A percentile compares a stretch with the other conserved stretches of the same genome.
Conservation (phyloP, 2,113 vertebrate species). For the Carassius gibelio region DNA sequence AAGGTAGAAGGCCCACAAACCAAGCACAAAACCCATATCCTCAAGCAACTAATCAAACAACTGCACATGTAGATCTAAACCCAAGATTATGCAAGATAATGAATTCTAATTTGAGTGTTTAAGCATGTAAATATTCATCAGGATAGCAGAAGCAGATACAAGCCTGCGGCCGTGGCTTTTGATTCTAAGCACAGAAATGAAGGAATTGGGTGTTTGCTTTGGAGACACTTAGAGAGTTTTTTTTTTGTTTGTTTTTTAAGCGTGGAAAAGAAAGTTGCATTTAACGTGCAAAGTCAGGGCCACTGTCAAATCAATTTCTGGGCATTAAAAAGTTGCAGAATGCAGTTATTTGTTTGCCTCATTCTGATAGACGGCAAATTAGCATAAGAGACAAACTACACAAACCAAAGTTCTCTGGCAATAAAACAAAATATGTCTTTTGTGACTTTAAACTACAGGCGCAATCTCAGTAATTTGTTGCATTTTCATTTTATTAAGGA, state of each 20-base stretch:
- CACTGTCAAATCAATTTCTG: slow-evolving; percentile 52
- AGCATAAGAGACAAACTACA: slow-evolving; percentile 21
- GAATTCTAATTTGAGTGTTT: slow-evolving; percentile 81
- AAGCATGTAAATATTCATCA: slow-evolving; percentile 79
- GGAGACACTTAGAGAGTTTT: slow-evolving; percentile 64
- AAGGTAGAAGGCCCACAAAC: slow-evolving; percentile 72
- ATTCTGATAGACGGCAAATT: not conserved
- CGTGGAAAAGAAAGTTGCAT: slow-evolving; percentile 24
- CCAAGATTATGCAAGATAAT: slow-evolving; percentile 74
- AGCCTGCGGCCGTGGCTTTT: slow-evolving; percentile 68
- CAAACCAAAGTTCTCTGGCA: not conserved
- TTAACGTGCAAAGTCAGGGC: slow-evolving; percentile 37
- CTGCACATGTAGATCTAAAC: slow-evolving; percentile 76
- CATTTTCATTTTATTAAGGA: not conserved
- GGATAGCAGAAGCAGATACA: slow-evolving; percentile 71
- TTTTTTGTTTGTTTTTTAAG: slow-evolving; percentile 45
- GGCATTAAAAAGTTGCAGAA: slow-evolving; percentile 25
- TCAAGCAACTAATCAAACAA: slow-evolving; percentile 80
- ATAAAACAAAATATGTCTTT: not conserved
- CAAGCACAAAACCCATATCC: slow-evolving; percentile 75
- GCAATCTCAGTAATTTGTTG: not conserved
- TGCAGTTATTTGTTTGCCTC: slow-evolving; percentile 8
- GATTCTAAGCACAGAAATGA: slow-evolving; percentile 61
- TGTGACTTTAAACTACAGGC: not conserved
- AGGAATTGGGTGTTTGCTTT: slow-evolving; percentile 54